phyloP scores from a whole-genome alignment of 2,888 invertebrate genomes.

The Tetranychus piercei region DNA sequence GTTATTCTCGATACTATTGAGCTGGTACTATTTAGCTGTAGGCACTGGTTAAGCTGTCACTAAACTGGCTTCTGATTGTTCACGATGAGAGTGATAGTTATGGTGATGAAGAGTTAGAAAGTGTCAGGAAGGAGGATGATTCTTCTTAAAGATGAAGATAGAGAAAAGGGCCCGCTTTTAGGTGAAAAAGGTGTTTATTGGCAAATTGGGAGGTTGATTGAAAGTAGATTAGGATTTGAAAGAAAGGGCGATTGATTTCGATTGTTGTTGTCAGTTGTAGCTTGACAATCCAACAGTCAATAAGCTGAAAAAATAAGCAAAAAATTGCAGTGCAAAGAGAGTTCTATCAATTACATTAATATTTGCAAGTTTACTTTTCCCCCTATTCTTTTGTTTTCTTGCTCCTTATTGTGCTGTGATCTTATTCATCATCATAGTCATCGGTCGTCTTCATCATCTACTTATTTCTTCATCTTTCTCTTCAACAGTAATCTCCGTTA shows the following conservation, averaged over 20 bases:
- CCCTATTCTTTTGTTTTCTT: too few relatives aligned
- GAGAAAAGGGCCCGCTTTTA: background rate
- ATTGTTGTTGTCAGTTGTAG: conserved; percentile 1
- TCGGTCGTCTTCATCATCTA: too few relatives aligned
- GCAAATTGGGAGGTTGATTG: background rate
- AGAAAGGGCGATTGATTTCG: background rate
- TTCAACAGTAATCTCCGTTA: too few relatives aligned
- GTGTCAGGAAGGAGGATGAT: background rate
- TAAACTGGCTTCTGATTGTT: background rate
- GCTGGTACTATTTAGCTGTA: too few relatives aligned
- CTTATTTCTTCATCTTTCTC: too few relatives aligned
- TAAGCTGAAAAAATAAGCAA: background rate
- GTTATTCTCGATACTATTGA: too few relatives aligned
- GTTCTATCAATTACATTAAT: background rate
- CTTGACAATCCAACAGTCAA: background rate
- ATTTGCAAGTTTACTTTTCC: too few relatives aligned
- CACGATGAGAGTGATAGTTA: background rate
- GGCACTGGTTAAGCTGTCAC: too few relatives aligned
- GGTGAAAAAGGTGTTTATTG: background rate
- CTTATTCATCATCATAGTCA: too few relatives aligned
- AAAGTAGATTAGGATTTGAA: background rate
- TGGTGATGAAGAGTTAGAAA: background rate
- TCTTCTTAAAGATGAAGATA: background rate
- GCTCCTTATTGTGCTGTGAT: too few relatives aligned
- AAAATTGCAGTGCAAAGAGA: background rate